These are phyloP conservation scores for Pangasianodon hypophthalmus DNA, from an alignment of 2,113 vertebrate species.

Conservation along the genomic window DNA sequence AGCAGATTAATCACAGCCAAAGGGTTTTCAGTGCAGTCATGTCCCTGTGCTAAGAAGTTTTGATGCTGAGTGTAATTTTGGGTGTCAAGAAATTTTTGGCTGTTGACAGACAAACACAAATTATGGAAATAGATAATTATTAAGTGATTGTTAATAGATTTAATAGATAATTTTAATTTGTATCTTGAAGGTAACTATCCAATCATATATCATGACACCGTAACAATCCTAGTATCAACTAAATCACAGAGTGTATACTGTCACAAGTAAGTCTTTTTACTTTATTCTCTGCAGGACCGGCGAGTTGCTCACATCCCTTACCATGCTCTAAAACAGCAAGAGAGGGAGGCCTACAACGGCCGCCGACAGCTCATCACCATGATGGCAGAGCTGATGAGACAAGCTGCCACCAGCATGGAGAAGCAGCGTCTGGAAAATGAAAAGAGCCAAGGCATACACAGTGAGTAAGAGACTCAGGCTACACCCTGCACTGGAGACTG, in stretches of 20 bases:
- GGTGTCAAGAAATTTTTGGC: neutral
- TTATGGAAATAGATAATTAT: too few relatives aligned
- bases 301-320: conserved; percentile 75
- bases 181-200: neutral
- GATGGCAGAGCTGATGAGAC: conserved; percentile 72
- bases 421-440: conserved; percentile 46
- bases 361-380: conserved; percentile 70
- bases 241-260: neutral
- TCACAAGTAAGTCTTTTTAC: neutral
- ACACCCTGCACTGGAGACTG: neutral
- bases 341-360: conserved; percentile 69
- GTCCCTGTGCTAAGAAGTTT: neutral
- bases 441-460: conserved; percentile 41
- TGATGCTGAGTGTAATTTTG: neutral
- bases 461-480: conserved; percentile 37
- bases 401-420: conserved; percentile 53
- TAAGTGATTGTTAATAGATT: too few relatives aligned
- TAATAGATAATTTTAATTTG: neutral
- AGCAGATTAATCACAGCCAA: neutral
- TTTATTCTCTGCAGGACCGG: conserved; percentile 67
- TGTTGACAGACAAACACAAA: neutral
- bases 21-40: neutral
- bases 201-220: neutral
- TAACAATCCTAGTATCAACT: neutral
- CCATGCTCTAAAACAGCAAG: conserved; percentile 65